Evolutionary conservation across 2,888 invertebrate species (phyloP), one percentile per base, ranked within the genome.

Genomic region (Drosophila suboccidentalis): DNA sequence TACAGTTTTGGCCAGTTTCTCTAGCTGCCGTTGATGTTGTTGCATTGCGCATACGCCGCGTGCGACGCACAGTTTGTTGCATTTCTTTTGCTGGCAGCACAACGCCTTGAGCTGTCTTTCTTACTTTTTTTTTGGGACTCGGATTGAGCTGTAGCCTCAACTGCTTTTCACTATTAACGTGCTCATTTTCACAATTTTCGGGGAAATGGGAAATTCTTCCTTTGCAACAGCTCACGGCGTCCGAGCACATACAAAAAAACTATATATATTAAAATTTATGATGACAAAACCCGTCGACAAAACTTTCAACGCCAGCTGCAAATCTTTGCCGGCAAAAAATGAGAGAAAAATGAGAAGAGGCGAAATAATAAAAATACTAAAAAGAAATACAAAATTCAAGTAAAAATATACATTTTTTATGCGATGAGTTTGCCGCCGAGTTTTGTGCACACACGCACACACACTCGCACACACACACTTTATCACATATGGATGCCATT

Each of bases 281-380:
- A 85, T 83, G 84, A 85, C 89, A 89, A 89, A 75, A 75, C 70
- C 71, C 65, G 77, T 69, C 68, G 76, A 76, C 66, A 67, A 72
- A 77, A 84, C 88, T 84, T 84, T 88, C 86, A 88, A 71, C 83
- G 88, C 77, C 83, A 88, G 83, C 83, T 84, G 83, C 84, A 85
- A 85, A 80, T 85, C 84, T 85, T 85, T 84, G 71, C 75, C 11
- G 41, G 41, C 58, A 66, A 63, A 66, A 57, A 78, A 55, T 58
- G 32, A 17, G 22, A 15, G 46, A 29, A 32, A 53, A 43, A 32
- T 8, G 10, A 38, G 44, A 49, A 34, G 13, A 38, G 19, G 38
- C 15, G 47, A 34, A 58, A 53, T 44, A 53, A 44, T 29, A 60
- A 61, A 15, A 15, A 49, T 32, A 49, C 50, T 54, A 47, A 71